phyloP scores from a whole-genome alignment of 2,888 invertebrate species.

The Caenorhabditis zanzibari region DNA sequence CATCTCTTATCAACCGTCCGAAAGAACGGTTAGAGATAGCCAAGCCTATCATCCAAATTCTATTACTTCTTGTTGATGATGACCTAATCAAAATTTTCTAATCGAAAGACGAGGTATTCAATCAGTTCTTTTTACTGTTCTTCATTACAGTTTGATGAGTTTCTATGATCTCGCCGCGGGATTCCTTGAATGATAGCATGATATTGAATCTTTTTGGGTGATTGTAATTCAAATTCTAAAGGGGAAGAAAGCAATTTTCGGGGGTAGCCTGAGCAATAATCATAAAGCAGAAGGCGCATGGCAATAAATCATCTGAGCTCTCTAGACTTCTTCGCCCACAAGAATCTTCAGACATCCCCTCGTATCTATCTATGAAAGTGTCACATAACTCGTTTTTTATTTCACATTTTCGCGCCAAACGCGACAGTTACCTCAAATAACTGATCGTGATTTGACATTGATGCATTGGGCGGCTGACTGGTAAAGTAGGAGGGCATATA shows the following conservation, averaged over 20 bases:
- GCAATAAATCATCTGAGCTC: constrained; percentile 49
- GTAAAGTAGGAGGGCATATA: constrained; percentile 33
- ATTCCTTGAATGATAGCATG: constrained; percentile 9
- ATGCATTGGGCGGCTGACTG: constrained; percentile 50
- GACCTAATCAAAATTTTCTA: constrained; percentile 25
- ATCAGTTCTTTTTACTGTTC: constrained; percentile 21
- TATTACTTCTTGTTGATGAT: constrained; percentile 7
- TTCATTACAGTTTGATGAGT: constrained; percentile 20
- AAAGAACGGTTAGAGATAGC: constrained; percentile 32
- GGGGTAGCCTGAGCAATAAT: constrained; percentile 34
- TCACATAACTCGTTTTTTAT: constrained; percentile 43
- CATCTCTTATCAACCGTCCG: constrained; percentile 12
- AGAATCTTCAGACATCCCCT: neutral
- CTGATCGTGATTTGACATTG: constrained; percentile 62
- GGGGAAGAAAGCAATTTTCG: constrained; percentile 29
- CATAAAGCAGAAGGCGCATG: constrained; percentile 58
- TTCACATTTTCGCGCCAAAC: constrained; percentile 54
- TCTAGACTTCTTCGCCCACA: neutral
- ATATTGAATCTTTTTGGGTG: too few relatives aligned
- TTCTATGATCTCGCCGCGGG: constrained; percentile 16
- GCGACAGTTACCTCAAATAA: constrained; percentile 62
- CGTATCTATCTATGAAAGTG: constrained; percentile 13
- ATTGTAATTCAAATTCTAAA: neutral
- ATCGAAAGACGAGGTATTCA: constrained; percentile 2
- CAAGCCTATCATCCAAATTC: constrained; percentile 25